A percentile compares a stretch with the other conserved stretches of the same genome.
Evolutionary conservation across 2,113 vertebrate species (phyloP).

Genomic region (Saiga tatarica): DNA sequence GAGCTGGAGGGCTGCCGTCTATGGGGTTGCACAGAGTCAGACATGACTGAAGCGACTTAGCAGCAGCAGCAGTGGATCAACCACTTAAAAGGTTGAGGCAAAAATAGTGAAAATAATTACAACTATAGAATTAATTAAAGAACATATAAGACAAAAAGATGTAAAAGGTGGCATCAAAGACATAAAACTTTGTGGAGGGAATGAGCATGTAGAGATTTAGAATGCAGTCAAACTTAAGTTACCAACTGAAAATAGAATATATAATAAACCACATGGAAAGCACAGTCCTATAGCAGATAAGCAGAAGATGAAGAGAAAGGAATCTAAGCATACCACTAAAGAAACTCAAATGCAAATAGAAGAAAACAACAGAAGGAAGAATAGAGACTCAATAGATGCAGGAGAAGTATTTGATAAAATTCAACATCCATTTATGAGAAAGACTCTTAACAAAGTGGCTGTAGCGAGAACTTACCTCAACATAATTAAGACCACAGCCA

Average conservation of each 20-base stretch:
- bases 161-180: not conserved
- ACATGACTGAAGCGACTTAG: not conserved
- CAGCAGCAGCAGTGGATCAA: not conserved
- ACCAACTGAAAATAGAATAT: not conserved
- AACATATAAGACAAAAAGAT: not conserved
- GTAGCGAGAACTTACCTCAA: not conserved
- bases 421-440: not conserved
- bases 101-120: not conserved
- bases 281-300: not conserved
- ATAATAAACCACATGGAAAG: not conserved
- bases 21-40: not conserved
- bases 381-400: not conserved
- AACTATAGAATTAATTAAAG: not conserved
- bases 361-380: not conserved
- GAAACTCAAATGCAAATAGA: not conserved
- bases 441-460: not conserved
- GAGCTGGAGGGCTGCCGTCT: not conserved
- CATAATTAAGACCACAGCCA: not conserved
- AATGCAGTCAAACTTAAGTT: not conserved
- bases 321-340: not conserved
- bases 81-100: not conserved
- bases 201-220: not conserved
- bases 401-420: not conserved
- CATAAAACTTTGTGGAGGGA: not conserved
- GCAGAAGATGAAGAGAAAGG: not conserved